Conservation (phyloP, 1,140 invertebrate genomes). For the Armadillidium nasatum region DNA sequence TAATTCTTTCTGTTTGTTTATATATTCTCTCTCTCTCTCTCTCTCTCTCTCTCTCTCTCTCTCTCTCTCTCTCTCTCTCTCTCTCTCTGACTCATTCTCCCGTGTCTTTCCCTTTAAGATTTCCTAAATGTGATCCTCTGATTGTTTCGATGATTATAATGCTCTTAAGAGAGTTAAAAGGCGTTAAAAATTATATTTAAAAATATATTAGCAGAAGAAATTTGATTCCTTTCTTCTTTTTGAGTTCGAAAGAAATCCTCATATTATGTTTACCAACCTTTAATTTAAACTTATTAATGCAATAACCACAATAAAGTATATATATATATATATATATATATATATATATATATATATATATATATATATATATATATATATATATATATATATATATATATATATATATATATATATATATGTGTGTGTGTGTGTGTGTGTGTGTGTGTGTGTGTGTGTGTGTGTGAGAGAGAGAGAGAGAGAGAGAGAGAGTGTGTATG, state of each 20-base stretch:
- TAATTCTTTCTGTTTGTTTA: no score
- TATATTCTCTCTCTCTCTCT: constrained; percentile 9
- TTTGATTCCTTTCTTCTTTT: background rate
- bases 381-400: no score
- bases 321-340: constrained; percentile 9
- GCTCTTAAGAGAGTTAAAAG: background rate
- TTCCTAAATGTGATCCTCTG: no score
- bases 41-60: constrained; percentile 11
- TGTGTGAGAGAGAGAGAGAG: no score
- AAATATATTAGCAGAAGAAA: background rate
- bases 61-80: constrained; percentile 11
- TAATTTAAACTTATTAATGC: no score
- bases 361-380: no score
- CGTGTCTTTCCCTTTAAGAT: no score
- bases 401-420: background rate
- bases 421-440: no score
- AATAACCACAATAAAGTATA: background rate
- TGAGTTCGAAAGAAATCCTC: background rate
- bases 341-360: background rate
- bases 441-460: no score
- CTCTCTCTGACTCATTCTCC: background rate
- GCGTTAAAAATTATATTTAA: constrained; percentile 3
- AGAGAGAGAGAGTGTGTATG: no score
- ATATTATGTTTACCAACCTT: background rate
- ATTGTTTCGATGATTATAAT: no score